Evolutionary conservation across 2,113 vertebrate species (phyloP), one percentile per base, ranked within the genome.

Genomic region (Neopipo cinnamomea): DNA sequence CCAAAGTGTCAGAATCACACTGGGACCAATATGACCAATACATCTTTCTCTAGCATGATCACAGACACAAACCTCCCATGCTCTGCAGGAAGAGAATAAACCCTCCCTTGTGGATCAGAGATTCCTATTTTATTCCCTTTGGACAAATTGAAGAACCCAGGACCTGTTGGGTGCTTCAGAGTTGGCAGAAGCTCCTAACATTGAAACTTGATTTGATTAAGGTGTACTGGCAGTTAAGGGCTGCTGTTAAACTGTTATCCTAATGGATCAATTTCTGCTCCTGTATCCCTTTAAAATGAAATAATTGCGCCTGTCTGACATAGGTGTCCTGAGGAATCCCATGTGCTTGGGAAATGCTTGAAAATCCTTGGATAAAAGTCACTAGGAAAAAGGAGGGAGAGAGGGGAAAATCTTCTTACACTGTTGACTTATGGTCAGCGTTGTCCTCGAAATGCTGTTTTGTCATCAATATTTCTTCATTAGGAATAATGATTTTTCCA

Each of bases 401-500:
- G 46, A 85, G 50, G 49, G 55, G 37, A 77, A 95, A 90, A 88
- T 87, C 91, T 85, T 90, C 79, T 93, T 88, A 49, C 63, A 21
- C 63, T 71, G 91, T 95, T 95, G 96, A 95, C 93, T 96, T 96
- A 94, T 86, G 89, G 91, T 95, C 96, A 89, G 33, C 31, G n/a
- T 89, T 94, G 93, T 94, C 97, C 96, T 97, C 91, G 87, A 97
- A 97, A 97, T 97, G 96, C 94, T 96, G 96, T 96, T 97, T 95
- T 97, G 94, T 96, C 94, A 96, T 97, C 96, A 97, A 97, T 97
- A 97, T 97, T 96, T 96, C 93, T 97, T 97, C 96, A 97, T 97
- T 97, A 97, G 91, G 92, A 96, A 82, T 97, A 97, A 97, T 96
- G 96, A 97, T 97, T 97, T 97, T 97, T 97, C 96, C 97, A 96